phyloP scores from a whole-genome alignment of 2,888 invertebrate genomes.

The Drosophila affinis region DNA sequence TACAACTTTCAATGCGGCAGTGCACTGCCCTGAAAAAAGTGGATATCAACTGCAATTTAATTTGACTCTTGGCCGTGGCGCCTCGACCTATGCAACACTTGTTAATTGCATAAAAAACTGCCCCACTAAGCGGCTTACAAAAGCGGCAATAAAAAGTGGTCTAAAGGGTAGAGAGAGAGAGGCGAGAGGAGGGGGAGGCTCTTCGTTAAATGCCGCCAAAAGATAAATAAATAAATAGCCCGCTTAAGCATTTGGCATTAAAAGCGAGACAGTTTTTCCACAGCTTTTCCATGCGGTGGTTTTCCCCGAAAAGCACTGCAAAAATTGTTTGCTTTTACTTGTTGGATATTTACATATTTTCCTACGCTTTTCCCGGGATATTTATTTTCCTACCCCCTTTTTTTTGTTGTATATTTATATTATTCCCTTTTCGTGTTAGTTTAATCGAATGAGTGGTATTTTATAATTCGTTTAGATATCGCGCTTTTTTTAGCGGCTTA shows the following conservation, averaged over 20 bases:
- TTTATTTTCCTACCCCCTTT: neutral
- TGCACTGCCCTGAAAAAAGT: conserved; percentile 2
- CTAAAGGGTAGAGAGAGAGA: conserved; percentile 1
- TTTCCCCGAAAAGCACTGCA: neutral
- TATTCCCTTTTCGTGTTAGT: conserved; percentile 1
- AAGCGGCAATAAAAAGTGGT: conserved; percentile 22
- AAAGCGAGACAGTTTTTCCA: conserved; percentile 17
- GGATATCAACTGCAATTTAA: conserved; percentile 25
- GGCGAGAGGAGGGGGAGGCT: conserved; percentile 1
- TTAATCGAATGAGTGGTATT: neutral
- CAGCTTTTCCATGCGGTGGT: neutral
- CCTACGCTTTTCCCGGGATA: neutral
- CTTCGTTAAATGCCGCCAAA: conserved; percentile 9
- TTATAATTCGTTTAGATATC: neutral
- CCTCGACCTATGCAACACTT: conserved; percentile 57
- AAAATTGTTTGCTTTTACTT: neutral
- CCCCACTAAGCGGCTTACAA: conserved; percentile 64
- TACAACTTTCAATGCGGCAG: too few relatives aligned
- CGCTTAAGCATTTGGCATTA: conserved; percentile 50
- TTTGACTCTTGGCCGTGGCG: conserved; percentile 28
- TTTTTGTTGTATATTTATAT: conserved; percentile 2
- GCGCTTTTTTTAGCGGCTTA: neutral
- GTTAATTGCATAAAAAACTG: conserved; percentile 64
- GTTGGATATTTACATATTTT: neutral
- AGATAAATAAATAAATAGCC: conserved; percentile 62